Evolutionary conservation across 1,140 invertebrate genomes (phyloP), one percentile per base, ranked within the genome.

Genomic region (Drosophila carrolli): DNA sequence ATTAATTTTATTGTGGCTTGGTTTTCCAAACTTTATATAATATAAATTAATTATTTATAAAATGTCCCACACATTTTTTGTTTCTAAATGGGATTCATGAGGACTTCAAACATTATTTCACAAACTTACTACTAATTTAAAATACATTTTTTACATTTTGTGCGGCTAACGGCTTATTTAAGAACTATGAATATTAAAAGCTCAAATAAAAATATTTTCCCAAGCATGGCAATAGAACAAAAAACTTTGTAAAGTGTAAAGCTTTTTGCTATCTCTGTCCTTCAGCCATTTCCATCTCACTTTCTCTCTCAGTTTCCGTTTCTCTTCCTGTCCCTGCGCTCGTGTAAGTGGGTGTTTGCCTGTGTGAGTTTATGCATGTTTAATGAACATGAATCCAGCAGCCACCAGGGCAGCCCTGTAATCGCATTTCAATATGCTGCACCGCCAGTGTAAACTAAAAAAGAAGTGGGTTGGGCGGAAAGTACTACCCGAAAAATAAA

Each of bases 361-460:
- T 40, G 55, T 66, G 82, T 82, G 66, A 82, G 79, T 79, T 88
- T 86, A 88, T 86, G 82, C 82, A 86, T 88, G 83, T 86, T 86
- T 86, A 88, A 86, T 88, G 83, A 86, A 86, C 82, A 88, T 79
- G 65, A 74, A 75, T 78, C 78, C 72, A 46, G 54, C 66, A 58
- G 73, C 43, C 55, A 73, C 68, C 41, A 53, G 47, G 57, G 70
- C 67, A 56, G 65, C 71, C 70, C 82, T 83, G 82, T 86, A 86
- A 86, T 86, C 83, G 82, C 83, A 86, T 86, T 86, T 86, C 82
- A 86, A 86, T 86, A 86, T 88, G 75, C 82, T 86, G 68, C 77
- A 75, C 55, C 71, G 27, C 59, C 72, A 51, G 53, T 58, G 73
- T 61, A 78, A 81, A 55, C 61, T 57, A 56, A 51, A 56, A 68